These are phyloP conservation scores for Asarcornis scutulata DNA, from an alignment of 2,113 vertebrate species.

Conservation along the genomic window DNA sequence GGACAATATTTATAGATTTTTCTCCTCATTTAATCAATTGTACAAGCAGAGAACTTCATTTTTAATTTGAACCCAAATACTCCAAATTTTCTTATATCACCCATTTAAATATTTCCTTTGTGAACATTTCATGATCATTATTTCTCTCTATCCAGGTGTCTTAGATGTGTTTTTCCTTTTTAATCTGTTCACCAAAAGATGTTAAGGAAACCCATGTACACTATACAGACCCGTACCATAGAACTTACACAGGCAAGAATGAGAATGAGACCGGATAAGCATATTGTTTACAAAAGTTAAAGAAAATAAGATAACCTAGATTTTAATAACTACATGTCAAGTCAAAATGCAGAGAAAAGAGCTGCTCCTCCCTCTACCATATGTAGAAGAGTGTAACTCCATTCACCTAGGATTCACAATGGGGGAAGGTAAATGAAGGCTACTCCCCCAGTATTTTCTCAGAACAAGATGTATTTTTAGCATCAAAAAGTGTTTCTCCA, in stretches of 20 bases:
- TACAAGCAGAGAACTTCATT: not conserved
- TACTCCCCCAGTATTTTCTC: not conserved
- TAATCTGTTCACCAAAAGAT: not conserved
- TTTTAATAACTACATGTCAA: not conserved
- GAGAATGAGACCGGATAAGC: not conserved
- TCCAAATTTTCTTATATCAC: not conserved
- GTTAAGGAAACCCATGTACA: not conserved
- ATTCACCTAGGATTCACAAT: not conserved
- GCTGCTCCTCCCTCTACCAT: not conserved
- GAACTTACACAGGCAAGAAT: not conserved
- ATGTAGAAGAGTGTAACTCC: not conserved
- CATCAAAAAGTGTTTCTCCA: not conserved
- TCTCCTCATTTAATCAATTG: not conserved
- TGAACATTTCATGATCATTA: not conserved
- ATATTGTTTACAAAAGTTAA: not conserved
- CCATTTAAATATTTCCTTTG: not conserved
- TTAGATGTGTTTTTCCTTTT: not conserved
- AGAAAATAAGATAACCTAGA: not conserved
- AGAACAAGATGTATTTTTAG: not conserved
- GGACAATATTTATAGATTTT: not conserved
- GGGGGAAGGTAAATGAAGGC: not conserved
- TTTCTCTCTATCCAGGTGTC: not conserved
- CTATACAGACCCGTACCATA: not conserved
- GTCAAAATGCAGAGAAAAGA: not conserved
- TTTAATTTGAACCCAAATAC: not conserved